Conservation (phyloP, 2,113 vertebrate species). For the Tonatia bakeri region DNA sequence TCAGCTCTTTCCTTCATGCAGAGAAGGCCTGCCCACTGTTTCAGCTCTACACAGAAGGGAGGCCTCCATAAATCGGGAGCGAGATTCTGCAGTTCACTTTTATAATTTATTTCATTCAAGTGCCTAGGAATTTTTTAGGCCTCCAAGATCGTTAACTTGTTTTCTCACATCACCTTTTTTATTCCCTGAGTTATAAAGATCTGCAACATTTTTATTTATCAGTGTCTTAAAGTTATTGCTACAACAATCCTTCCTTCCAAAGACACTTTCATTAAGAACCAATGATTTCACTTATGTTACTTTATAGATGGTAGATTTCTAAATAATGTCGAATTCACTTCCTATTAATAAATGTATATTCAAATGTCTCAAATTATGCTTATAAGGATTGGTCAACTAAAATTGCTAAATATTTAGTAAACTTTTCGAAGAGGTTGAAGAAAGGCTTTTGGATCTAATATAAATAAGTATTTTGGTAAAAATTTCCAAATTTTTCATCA, state of each 20-base stretch:
- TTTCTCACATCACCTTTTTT: background rate
- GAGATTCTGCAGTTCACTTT: background rate
- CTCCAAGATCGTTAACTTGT: background rate
- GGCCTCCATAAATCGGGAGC: background rate
- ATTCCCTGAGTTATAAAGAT: background rate
- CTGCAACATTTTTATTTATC: background rate
- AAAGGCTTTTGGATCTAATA: background rate
- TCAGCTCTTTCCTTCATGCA: background rate
- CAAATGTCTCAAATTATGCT: background rate
- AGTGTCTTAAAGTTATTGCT: background rate
- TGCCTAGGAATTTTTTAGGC: background rate
- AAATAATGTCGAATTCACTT: slow-evolving; percentile 1
- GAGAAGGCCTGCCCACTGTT: background rate
- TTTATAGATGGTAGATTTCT: slow-evolving; percentile 9
- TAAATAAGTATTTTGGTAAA: background rate
- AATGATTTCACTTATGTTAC: background rate
- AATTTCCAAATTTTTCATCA: background rate
- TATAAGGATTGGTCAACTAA: background rate
- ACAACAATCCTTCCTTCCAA: background rate
- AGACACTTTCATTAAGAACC: slow-evolving; percentile 21
- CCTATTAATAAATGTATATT: background rate
- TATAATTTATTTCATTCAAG: background rate
- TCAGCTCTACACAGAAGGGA: background rate
- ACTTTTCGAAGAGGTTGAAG: background rate
- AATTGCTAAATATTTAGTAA: background rate